Percentiles rank a stretch among this genome's conserved stretches.
phyloP scores from a whole-genome alignment of 2,888 invertebrate species.

The Acanthosepion esculentum region DNA sequence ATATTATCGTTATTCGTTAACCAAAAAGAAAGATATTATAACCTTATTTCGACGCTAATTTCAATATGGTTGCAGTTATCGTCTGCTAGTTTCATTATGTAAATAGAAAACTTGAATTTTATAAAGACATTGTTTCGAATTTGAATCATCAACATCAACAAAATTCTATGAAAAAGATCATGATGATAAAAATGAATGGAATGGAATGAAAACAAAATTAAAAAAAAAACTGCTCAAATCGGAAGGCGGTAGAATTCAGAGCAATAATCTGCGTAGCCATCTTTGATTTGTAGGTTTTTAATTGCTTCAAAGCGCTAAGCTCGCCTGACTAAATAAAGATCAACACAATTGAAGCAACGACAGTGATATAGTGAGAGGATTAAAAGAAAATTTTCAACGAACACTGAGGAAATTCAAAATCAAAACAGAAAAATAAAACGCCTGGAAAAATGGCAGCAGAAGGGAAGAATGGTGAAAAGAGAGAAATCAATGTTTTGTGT shows the following conservation, averaged over 20 bases:
- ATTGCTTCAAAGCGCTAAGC: neutral
- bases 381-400: neutral
- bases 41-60: too few species aligned
- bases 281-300: neutral
- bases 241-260: neutral
- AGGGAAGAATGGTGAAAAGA: neutral
- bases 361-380: neutral
- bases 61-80: too few species aligned
- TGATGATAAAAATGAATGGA: too few species aligned
- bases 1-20: too few species aligned
- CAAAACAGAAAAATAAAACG: neutral
- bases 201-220: too few species aligned
- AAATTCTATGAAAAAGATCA: too few species aligned
- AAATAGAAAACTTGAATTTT: too few species aligned
- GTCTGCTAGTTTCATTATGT: too few species aligned
- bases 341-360: neutral
- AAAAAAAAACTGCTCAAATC: too few species aligned
- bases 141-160: too few species aligned
- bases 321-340: neutral
- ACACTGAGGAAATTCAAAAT: neutral
- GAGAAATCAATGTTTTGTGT: neutral
- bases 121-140: too few species aligned
- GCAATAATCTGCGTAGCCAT: neutral
- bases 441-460: neutral
- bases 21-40: too few species aligned